phyloP scores from a whole-genome alignment of 2,113 vertebrate species.

The Oreochromis spilurus region DNA sequence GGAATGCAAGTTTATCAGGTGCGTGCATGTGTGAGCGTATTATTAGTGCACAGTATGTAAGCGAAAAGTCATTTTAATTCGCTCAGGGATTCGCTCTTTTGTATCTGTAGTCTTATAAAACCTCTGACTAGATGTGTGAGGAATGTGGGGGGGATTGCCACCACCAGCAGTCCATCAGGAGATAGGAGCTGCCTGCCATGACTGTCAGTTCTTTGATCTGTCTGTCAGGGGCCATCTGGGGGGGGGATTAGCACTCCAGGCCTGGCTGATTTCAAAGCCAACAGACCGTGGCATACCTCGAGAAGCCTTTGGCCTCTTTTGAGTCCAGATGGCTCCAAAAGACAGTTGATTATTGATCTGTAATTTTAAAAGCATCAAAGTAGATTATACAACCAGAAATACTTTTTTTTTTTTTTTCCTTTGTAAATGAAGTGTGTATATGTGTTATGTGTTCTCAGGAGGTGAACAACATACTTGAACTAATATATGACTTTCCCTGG shows the following conservation, averaged over 20 bases:
- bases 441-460: conserved; percentile 70
- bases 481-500: conserved; percentile 88
- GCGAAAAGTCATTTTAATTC: conserved; percentile 28
- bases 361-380: not conserved
- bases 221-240: conserved; percentile 61
- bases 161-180: conserved; percentile 44
- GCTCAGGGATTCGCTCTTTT: conserved; percentile 22
- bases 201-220: conserved; percentile 65
- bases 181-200: conserved; percentile 56
- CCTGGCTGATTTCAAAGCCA: conserved; percentile 58
- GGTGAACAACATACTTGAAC: conserved; percentile 73
- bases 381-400: not conserved
- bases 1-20: conserved; percentile 94
- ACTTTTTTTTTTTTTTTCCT: not conserved
- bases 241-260: conserved; percentile 62
- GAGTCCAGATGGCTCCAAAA: conserved; percentile 45
- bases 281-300: conserved; percentile 56
- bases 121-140: conserved; percentile 42
- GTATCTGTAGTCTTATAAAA: conserved; percentile 6
- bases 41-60: conserved; percentile 8
- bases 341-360: conserved; percentile 18
- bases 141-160: conserved; percentile 66
- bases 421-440: not conserved
- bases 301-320: conserved; percentile 32
- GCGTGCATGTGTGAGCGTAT: conserved; percentile 29